These are phyloP conservation scores for Acanthurus lineatus DNA, from an alignment of 2,797 vertebrate genomes.

Conservation along the genomic window DNA sequence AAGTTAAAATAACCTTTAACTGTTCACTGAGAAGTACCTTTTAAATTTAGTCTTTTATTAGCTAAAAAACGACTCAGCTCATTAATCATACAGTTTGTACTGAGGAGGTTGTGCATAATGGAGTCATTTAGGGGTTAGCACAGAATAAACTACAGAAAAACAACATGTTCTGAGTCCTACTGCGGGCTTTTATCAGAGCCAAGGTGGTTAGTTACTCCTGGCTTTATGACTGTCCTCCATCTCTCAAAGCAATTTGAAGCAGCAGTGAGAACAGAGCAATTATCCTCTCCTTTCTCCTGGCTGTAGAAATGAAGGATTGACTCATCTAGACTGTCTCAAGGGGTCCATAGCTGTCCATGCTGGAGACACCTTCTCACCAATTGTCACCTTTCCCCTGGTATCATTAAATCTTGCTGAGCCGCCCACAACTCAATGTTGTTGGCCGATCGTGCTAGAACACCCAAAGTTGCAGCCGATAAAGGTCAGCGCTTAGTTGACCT, in stretches of 20 bases:
- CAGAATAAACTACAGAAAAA: slow-evolving; percentile 33
- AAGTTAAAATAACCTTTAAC: not conserved
- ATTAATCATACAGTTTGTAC: too few species aligned
- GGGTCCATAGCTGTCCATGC: slow-evolving; percentile 73
- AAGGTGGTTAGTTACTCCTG: slow-evolving; percentile 75
- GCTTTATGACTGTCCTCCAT: slow-evolving; percentile 77
- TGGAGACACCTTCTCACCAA: slow-evolving; percentile 74
- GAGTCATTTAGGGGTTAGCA: slow-evolving; percentile 25
- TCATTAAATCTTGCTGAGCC: slow-evolving; percentile 69
- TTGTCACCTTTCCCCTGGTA: slow-evolving; percentile 68
- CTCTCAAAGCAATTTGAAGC: slow-evolving; percentile 81
- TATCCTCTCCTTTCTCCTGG: slow-evolving; percentile 77
- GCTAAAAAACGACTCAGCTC: not conserved
- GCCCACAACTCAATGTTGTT: slow-evolving; percentile 28
- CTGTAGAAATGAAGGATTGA: slow-evolving; percentile 82
- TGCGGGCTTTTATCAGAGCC: slow-evolving; percentile 56
- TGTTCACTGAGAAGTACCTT: not conserved
- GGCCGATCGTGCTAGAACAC: slow-evolving; percentile 23
- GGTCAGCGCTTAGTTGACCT: slow-evolving; percentile 49
- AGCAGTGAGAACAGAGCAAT: slow-evolving; percentile 81
- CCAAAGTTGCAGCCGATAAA: slow-evolving; percentile 25
- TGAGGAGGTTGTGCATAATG: slow-evolving; percentile 17
- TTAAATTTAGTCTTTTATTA: not conserved
- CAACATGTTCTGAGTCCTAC: slow-evolving; percentile 34
- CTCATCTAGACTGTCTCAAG: slow-evolving; percentile 79